phyloP scores from a whole-genome alignment of 1,140 invertebrate species.

The Drosophila melanica region DNA sequence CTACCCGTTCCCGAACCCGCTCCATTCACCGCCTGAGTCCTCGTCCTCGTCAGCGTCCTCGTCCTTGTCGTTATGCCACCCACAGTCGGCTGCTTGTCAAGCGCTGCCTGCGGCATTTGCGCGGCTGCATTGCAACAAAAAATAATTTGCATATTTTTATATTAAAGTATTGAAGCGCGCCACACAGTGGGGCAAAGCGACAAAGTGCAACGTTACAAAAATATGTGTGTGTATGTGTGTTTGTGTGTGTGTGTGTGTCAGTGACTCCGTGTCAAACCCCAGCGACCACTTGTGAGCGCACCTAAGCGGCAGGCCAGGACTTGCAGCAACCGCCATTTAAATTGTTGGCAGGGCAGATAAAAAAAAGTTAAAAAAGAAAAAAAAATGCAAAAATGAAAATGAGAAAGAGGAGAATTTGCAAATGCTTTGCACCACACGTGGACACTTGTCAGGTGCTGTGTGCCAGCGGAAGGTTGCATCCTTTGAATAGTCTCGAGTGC shows the following conservation, averaged over 20 bases:
- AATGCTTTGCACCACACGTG: constrained; percentile 66
- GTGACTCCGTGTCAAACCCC: constrained; percentile 48
- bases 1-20: not conserved
- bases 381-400: constrained; percentile 19
- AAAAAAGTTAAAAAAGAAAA: too few species aligned
- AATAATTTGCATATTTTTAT: constrained; percentile 75
- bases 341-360: constrained; percentile 53
- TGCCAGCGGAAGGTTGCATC: constrained; percentile 24
- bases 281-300: constrained; percentile 71
- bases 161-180: constrained; percentile 66
- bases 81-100: constrained; percentile 1
- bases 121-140: constrained; percentile 39
- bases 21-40: not conserved
- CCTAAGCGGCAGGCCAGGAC: constrained; percentile 70
- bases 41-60: not conserved
- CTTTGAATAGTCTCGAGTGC: constrained; percentile 63
- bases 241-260: constrained; percentile 24
- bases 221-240: constrained; percentile 12
- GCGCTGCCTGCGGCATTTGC: constrained; percentile 32
- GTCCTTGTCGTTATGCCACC: constrained; percentile 13
- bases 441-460: constrained; percentile 57
- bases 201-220: constrained; percentile 22
- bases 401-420: constrained; percentile 27
- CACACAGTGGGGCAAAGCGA: constrained; percentile 55
- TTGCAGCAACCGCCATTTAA: constrained; percentile 65